Evolutionary conservation across 2,797 vertebrate genomes (phyloP).

Genomic region (Enteromius thamalakanensis): DNA sequence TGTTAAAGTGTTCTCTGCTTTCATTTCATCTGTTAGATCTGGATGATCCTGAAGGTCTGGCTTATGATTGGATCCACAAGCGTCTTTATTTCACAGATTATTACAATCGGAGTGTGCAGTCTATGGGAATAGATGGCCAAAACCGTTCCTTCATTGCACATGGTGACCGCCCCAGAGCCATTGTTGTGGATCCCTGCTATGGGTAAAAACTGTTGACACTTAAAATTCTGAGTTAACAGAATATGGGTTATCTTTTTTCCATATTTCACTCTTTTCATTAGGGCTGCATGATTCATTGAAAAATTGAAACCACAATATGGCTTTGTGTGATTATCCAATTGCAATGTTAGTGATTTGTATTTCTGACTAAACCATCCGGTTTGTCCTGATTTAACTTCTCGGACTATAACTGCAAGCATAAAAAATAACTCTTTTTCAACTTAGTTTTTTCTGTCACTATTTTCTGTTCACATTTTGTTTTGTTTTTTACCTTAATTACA

Average conservation of each 20-base stretch:
- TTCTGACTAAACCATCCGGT: not conserved
- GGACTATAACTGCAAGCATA: not conserved
- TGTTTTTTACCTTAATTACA: not conserved
- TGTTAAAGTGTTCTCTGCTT: not conserved
- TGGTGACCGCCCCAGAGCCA: constrained; percentile 81
- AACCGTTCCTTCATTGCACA: constrained; percentile 82
- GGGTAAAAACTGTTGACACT: constrained; percentile 77
- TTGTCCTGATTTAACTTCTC: not conserved
- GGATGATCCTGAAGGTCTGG: constrained; percentile 86
- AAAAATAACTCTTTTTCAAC: not conserved
- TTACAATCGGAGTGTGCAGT: constrained; percentile 81
- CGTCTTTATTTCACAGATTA: constrained; percentile 92
- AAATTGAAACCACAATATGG: not conserved
- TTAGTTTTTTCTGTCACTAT: not conserved
- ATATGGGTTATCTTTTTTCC: not conserved
- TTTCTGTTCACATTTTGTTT: not conserved
- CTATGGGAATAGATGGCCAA: constrained; percentile 84
- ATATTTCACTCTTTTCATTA: not conserved
- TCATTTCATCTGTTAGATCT: constrained; percentile 73
- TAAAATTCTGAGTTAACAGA: not conserved
- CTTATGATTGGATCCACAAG: constrained; percentile 92
- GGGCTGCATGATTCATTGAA: not conserved
- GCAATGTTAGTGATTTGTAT: not conserved
- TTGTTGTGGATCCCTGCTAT: constrained; percentile 89
- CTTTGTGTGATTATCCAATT: not conserved